Conservation (phyloP, 2,113 vertebrate genomes). For the Sceloporus tristichus region DNA sequence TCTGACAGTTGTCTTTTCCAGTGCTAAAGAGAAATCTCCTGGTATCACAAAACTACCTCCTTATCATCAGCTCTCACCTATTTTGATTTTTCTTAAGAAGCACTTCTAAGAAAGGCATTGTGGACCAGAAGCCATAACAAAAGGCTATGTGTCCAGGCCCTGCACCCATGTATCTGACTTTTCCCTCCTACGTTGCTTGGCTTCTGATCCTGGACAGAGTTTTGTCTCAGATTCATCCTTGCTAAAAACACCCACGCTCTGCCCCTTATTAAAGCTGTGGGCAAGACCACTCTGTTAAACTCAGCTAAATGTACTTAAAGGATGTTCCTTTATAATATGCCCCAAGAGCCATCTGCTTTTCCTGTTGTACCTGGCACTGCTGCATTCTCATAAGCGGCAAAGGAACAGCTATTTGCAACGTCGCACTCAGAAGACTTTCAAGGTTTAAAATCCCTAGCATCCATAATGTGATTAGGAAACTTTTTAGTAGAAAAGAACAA, state of each 20-base stretch:
- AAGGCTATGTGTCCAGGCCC: background rate
- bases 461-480: background rate
- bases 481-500: background rate
- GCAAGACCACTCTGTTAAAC: background rate
- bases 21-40: background rate
- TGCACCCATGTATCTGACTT: too few relatives aligned
- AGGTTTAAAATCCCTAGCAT: background rate
- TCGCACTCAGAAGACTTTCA: background rate
- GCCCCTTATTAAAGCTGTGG: background rate
- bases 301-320: background rate
- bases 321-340: slow-evolving; percentile 10
- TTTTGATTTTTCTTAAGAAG: background rate
- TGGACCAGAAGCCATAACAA: background rate
- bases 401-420: background rate
- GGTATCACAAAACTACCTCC: background rate
- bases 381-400: background rate
- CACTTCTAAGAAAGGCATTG: background rate
- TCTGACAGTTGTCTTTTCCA: background rate
- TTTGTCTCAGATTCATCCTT: background rate
- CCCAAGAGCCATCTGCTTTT: background rate
- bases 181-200: background rate
- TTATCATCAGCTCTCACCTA: background rate
- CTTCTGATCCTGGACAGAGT: background rate
- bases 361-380: background rate
- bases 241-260: background rate